These are phyloP conservation scores for Thecocarcelia acutangulata DNA, from an alignment of 2,888 invertebrate species.

Conservation along the genomic window DNA sequence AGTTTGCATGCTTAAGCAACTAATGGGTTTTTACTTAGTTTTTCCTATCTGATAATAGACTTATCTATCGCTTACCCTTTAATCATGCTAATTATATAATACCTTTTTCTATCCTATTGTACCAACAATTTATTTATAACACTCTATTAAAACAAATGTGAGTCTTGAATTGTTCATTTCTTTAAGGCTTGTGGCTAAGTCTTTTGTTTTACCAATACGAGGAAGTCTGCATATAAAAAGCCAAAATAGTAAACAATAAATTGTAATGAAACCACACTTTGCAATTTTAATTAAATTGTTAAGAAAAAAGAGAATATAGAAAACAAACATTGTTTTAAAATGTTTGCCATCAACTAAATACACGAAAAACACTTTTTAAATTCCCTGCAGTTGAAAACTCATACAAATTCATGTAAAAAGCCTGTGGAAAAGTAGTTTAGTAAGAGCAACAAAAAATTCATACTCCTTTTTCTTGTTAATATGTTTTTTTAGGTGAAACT, in stretches of 20 bases:
- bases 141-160: background rate
- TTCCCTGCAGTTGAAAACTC: constrained; percentile 38
- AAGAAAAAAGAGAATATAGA: constrained; percentile 25
- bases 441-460: constrained; percentile 37
- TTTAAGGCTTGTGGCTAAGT: constrained; percentile 34
- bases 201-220: constrained; percentile 48
- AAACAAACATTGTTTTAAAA: constrained; percentile 31
- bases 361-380: constrained; percentile 14
- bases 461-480: constrained; percentile 64
- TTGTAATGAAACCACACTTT: constrained; percentile 53
- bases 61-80: constrained; percentile 7
- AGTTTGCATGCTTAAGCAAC: no score
- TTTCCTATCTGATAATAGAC: no score
- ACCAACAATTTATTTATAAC: background rate
- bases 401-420: constrained; percentile 16
- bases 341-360: constrained; percentile 30
- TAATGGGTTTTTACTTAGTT: no score
- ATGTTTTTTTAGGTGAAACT: constrained; percentile 21
- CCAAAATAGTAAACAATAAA: constrained; percentile 35
- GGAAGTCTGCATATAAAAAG: constrained; percentile 12
- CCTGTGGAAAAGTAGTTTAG: constrained; percentile 31
- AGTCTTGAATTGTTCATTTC: background rate
- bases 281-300: constrained; percentile 68
- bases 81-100: constrained; percentile 20
- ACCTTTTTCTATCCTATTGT: no score